Base-by-base conservation (phyloP, 2,113 vertebrate species). In the Hippocampus barbouri region DNA sequence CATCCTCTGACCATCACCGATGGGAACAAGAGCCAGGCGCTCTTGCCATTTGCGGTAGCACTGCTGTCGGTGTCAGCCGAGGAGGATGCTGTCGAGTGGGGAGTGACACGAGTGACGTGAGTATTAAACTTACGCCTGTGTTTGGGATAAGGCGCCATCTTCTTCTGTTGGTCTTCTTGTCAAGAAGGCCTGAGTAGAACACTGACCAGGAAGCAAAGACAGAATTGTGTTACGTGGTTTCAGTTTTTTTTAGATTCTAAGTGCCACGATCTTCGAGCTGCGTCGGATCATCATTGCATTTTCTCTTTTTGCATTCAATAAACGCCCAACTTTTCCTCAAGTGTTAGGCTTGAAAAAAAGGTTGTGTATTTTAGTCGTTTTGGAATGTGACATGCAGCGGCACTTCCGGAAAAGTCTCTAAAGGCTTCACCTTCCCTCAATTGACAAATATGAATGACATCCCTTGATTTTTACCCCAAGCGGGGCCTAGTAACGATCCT, bases 121-220 rank as follows among this genome's bases (percentile, higher is more conserved):
- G 61, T 20, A 74, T 65, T 73, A 60, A 72, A 90, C 92, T 92
- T 86, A 93, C 91, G 62, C 72, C 62, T 82, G 82, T 81, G 84
- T 82, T 11, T 85, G 79, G 70, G 83, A 66, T 45, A 72, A 20
- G 75, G 78, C 71, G 41, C 68, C 71, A 57, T 66, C 78, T 68
- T 85, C 83, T 69, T 81, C 62, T 65, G 54, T 71, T 70, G 66
- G 9, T 7, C 66, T 75, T 38, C 68, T 72, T 66, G 73, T 69
- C 78, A 81, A 43, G 41, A 80, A 63, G 70, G 74, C 78, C 83
- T 85, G 80, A 41, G 73, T 83, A 73, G 70, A 78, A 15, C 72
- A 71, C 60, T 78, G 70, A 49, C 25, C 78, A 49, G 70, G 51
- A 43, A 64, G 8, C 71, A 0, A 66, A 61, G 15, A 2, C 11